phyloP scores from a whole-genome alignment of 2,797 vertebrate genomes.

The Enteromius paludinosus region DNA sequence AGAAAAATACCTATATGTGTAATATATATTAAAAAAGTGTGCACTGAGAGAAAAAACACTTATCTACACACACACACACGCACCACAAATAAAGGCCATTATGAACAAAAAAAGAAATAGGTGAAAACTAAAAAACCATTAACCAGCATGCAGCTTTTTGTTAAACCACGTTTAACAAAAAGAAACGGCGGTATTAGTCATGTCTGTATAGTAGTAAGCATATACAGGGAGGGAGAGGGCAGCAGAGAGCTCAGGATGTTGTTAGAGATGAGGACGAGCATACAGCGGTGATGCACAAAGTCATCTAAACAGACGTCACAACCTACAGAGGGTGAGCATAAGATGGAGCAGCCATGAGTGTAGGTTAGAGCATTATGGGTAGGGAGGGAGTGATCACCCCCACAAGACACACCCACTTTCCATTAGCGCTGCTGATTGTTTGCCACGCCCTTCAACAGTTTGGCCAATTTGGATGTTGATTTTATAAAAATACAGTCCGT shows the following conservation, averaged over 20 bases:
- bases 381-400: conserved; percentile 69
- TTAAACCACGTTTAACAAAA: conserved; percentile 81
- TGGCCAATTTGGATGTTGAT: conserved; percentile 1
- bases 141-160: conserved; percentile 82
- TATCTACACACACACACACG: conserved; percentile 83
- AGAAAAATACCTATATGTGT: background rate
- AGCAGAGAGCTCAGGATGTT: conserved; percentile 71
- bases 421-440: conserved; percentile 1
- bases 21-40: background rate
- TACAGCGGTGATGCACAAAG: conserved; percentile 87
- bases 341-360: conserved; percentile 88
- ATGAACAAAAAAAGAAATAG: conserved; percentile 67
- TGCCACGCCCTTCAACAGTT: background rate
- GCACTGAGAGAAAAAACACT: conserved; percentile 58
- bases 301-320: conserved; percentile 84
- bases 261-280: conserved; percentile 90
- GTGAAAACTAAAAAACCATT: conserved; percentile 50
- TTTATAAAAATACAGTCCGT: background rate
- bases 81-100: conserved; percentile 76
- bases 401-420: conserved; percentile 83
- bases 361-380: conserved; percentile 89
- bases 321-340: conserved; percentile 71
- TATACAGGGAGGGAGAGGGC: conserved; percentile 65
- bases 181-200: conserved; percentile 79
- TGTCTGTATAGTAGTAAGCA: conserved; percentile 71